Conservation (phyloP, 2,113 vertebrate genomes). For the Theropithecus gelada region DNA sequence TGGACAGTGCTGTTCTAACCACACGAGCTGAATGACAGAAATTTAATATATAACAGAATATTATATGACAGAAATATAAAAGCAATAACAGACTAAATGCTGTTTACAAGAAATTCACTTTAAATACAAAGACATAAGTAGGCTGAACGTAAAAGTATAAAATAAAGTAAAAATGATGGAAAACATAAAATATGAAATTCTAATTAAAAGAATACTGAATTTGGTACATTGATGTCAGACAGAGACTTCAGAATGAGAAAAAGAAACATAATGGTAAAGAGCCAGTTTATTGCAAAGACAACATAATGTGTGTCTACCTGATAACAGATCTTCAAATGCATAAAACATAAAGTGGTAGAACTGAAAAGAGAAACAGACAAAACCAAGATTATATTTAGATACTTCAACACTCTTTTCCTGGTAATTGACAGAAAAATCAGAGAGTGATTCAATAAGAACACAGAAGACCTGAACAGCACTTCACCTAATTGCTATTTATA, state of each 20-base stretch:
- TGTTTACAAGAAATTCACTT: neutral
- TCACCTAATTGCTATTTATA: neutral
- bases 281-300: neutral
- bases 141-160: neutral
- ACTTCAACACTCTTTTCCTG: neutral
- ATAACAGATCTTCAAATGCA: neutral
- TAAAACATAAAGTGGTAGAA: neutral
- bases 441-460: neutral
- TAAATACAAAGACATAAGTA: neutral
- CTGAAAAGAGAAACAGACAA: neutral
- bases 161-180: neutral
- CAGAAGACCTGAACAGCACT: neutral
- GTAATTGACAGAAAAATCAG: neutral
- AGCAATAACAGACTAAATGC: neutral
- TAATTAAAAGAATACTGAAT: neutral
- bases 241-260: neutral
- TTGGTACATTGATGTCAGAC: neutral
- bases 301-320: neutral
- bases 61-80: neutral
- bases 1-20: neutral
- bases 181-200: neutral
- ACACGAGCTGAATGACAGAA: neutral
- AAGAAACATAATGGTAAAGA: neutral
- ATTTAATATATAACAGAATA: neutral
- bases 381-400: conserved; percentile 1